phyloP scores from a whole-genome alignment of 2,797 vertebrate species.

The Ceyx erithaca region DNA sequence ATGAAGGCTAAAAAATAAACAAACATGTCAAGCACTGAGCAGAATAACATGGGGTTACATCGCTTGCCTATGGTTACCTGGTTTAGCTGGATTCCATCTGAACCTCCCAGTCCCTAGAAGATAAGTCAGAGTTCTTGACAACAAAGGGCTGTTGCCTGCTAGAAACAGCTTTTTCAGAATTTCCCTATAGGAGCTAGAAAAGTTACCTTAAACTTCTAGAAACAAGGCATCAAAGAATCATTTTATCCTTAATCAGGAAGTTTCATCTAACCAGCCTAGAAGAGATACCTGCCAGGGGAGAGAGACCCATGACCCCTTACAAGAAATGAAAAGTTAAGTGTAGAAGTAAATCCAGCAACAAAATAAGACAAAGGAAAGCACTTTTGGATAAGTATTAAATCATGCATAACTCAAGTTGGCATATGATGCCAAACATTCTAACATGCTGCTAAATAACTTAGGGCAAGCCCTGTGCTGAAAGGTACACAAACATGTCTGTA shows the following conservation, averaged over 20 bases:
- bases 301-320: not conserved
- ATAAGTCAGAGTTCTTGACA: not conserved
- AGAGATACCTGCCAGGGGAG: not conserved
- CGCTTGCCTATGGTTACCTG: fast-evolving
- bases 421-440: not conserved
- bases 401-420: not conserved
- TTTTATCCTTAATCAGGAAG: not conserved
- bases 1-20: constrained; percentile 66
- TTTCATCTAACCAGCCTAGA: not conserved
- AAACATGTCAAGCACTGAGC: not conserved
- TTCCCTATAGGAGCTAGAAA: not conserved
- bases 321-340: not conserved
- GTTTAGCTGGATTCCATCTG: not conserved
- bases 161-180: not conserved
- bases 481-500: not conserved
- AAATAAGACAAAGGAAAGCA: not conserved
- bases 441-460: not conserved
- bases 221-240: not conserved
- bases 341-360: not conserved
- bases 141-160: not conserved
- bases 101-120: not conserved
- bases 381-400: not conserved
- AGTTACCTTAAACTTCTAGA: not conserved
- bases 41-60: not conserved
- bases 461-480: not conserved